phyloP scores from a whole-genome alignment of 2,113 vertebrate genomes.

The Acrocephalus arundinaceus region DNA sequence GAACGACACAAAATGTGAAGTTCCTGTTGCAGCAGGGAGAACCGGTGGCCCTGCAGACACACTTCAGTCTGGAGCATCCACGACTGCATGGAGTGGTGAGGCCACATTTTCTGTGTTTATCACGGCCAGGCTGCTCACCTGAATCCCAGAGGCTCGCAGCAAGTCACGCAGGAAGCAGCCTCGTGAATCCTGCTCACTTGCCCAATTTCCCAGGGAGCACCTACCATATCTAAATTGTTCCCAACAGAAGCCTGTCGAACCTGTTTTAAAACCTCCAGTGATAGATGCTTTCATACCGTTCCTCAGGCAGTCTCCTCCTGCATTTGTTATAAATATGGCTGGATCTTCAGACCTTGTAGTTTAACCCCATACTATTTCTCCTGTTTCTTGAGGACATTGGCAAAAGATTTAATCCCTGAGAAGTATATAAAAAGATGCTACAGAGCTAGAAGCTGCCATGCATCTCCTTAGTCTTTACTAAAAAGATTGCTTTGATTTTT shows the following conservation, averaged over 20 bases:
- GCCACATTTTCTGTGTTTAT: background rate
- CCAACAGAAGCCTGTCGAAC: background rate
- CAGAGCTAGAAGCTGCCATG: background rate
- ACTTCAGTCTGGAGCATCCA: fast-evolving
- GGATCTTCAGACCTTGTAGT: background rate
- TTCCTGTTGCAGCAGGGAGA: background rate
- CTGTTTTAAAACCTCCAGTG: background rate
- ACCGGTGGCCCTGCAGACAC: background rate
- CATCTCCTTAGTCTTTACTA: background rate
- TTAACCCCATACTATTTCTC: background rate
- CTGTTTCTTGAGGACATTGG: background rate
- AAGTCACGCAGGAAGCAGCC: fast-evolving
- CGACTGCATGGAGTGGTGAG: fast-evolving
- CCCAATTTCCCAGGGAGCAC: background rate
- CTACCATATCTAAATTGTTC: background rate
- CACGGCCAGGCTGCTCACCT: background rate
- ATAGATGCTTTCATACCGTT: fast-evolving
- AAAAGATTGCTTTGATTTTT: background rate
- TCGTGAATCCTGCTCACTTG: fast-evolving
- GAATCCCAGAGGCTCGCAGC: background rate
- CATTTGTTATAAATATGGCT: background rate
- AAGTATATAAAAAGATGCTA: background rate
- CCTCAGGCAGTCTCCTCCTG: background rate
- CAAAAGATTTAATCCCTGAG: background rate
- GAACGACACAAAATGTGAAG: background rate